Evolutionary conservation across 2,797 vertebrate genomes (phyloP).

Genomic region (Aplochiton taeniatus): DNA sequence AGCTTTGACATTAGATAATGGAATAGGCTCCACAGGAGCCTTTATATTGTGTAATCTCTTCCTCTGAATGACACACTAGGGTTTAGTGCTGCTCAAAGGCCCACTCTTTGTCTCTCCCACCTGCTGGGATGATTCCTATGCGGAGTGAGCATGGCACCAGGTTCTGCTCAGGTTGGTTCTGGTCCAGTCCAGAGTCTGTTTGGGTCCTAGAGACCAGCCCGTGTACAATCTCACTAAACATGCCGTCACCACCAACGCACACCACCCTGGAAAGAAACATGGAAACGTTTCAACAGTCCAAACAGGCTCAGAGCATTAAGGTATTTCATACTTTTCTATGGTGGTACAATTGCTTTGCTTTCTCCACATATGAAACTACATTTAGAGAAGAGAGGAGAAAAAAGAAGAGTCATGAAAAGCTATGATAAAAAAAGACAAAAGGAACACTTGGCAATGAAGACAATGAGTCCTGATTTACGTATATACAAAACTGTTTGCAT

Average conservation of each 20-base stretch:
- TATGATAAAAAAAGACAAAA: background rate
- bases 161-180: conserved; percentile 76
- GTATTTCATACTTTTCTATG: no score
- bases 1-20: no score
- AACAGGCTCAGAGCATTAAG: no score
- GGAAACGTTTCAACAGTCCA: no score
- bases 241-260: conserved; percentile 95
- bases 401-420: background rate
- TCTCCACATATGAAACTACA: conserved; percentile 82
- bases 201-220: conserved; percentile 89
- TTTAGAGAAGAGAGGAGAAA: conserved; percentile 6
- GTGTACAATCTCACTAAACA: conserved; percentile 96
- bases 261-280: conserved; percentile 79
- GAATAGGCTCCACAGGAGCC: no score
- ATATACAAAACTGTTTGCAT: no score
- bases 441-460: conserved; percentile 1
- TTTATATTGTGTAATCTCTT: no score
- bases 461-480: no score
- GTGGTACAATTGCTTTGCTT: conserved; percentile 53
- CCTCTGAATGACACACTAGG: no score
- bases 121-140: conserved; percentile 96
- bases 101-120: conserved; percentile 57
- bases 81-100: no score
- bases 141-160: conserved; percentile 83
- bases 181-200: conserved; percentile 79